Percentiles rank a stretch among this genome's conserved stretches.
phyloP scores from a whole-genome alignment of 2,888 invertebrate genomes.

The Helleia helle region DNA sequence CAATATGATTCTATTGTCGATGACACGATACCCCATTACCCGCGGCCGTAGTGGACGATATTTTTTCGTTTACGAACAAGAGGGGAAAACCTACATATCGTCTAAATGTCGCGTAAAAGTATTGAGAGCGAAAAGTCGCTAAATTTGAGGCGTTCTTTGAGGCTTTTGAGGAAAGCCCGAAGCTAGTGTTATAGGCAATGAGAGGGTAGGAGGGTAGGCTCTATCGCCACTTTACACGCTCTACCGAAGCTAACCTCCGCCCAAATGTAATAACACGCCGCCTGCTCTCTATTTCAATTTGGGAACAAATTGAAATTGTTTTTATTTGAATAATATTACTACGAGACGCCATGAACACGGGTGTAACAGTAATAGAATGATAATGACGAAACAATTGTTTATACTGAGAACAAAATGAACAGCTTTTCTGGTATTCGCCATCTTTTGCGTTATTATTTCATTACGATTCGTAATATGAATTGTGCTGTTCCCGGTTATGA shows the following conservation, averaged over 20 bases:
- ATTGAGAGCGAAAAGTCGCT: slow-evolving; percentile 68
- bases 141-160: slow-evolving; percentile 66
- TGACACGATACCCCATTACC: slow-evolving; percentile 29
- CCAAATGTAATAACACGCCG: slow-evolving; percentile 69
- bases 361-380: slow-evolving; percentile 4
- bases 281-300: slow-evolving; percentile 74
- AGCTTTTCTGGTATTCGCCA: not conserved
- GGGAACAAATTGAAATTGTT: slow-evolving; percentile 74
- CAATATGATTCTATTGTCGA: slow-evolving; percentile 33
- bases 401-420: slow-evolving; percentile 2
- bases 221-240: slow-evolving; percentile 71
- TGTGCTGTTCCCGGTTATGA: too few relatives aligned
- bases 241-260: slow-evolving; percentile 68
- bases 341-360: slow-evolving; percentile 13
- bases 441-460: not conserved
- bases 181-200: slow-evolving; percentile 69
- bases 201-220: slow-evolving; percentile 63
- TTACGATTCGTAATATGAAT: not conserved
- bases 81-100: slow-evolving; percentile 33
- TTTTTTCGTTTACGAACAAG: slow-evolving; percentile 33
- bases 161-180: slow-evolving; percentile 67
- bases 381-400: slow-evolving; percentile 7
- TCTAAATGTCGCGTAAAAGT: slow-evolving; percentile 63
- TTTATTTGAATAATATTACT: slow-evolving; percentile 73
- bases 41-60: slow-evolving; percentile 43